Conservation (phyloP, 2,113 vertebrate species). For the Psilopogon haemacephalus region DNA sequence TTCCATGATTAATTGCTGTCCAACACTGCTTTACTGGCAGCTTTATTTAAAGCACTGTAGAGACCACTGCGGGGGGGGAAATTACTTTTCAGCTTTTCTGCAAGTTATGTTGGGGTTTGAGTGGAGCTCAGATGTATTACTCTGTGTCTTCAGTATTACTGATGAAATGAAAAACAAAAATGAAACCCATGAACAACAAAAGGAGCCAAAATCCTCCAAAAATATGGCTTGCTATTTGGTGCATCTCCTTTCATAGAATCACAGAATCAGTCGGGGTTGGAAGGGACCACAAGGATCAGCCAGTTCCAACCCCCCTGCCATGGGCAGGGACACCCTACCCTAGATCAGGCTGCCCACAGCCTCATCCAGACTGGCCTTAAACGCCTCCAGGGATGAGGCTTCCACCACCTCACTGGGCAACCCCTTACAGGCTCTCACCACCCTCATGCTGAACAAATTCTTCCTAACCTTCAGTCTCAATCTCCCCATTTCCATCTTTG, state of each 20-base stretch:
- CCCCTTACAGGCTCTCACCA: too few species aligned
- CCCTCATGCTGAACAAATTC: too few species aligned
- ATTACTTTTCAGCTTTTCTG: not conserved
- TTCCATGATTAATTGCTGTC: not conserved
- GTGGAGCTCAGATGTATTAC: not conserved
- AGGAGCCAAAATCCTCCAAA: not conserved
- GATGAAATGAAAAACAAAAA: not conserved
- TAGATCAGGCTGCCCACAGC: too few species aligned
- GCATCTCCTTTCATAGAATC: not conserved
- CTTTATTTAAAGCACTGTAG: not conserved
- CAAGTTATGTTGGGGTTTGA: not conserved
- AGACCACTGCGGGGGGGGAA: not conserved
- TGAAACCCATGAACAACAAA: not conserved
- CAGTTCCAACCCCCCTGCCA: too few species aligned
- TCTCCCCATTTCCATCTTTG: too few species aligned
- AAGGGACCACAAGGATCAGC: too few species aligned
- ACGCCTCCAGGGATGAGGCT: too few species aligned
- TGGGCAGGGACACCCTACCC: too few species aligned
- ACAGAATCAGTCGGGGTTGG: too few species aligned
- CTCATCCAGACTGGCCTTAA: too few species aligned
- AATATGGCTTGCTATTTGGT: not conserved
- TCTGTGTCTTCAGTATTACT: not conserved
- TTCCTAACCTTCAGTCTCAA: too few species aligned
- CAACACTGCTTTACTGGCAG: not conserved
- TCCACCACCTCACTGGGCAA: too few species aligned